Evolutionary conservation across 2,888 invertebrate genomes (phyloP), one percentile per base, ranked within the genome.

Genomic region (Serripes groenlandicus): DNA sequence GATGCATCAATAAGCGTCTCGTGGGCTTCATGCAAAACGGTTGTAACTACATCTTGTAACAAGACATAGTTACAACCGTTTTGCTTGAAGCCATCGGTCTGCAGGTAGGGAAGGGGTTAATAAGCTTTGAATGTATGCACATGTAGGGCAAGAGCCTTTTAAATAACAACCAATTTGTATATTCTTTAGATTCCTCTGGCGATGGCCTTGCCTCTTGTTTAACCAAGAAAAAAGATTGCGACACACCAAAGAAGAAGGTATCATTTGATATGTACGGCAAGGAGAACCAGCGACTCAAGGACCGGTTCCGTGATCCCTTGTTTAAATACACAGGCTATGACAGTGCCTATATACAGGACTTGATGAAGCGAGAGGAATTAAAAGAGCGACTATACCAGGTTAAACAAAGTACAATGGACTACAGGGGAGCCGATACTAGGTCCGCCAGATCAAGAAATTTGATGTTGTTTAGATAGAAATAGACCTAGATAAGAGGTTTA

Each of bases 171-270:
- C n/a, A n/a, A n/a, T n/a, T n/a, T n/a, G n/a, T n/a, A n/a, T n/a
- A n/a, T n/a, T n/a, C 83, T 88, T 74, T 84, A 90, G 90, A 90
- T 71, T 78, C 86, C 9, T 82, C 86, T 23, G 72, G 79, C 60
- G 87, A 88, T 75, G 85, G 87, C 9, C 78, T 88, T n/a, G 85
- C 88, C 2, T 90, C 92, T 5, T 92, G 92, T 81, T 73, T 92
- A 21, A 88, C 90, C 7, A 90, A 89, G 78, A 89, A 84, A n/a
- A 88, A 86, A 60, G 91, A 90, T 26, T 80, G 85, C 28, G 92
- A 92, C 28, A 90, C 92, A 42, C 92, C 92, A 21, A 92, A 92
- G 83, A 93, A 92, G 78, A 90, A 91, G 74, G 93, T 93, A 15
- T 89, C 92, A 9, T 93, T 93, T 82, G 90, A 92, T 58, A 89